Base-by-base conservation (phyloP, 2,888 invertebrate species). In the Phragmatobia fuliginosa region DNA sequence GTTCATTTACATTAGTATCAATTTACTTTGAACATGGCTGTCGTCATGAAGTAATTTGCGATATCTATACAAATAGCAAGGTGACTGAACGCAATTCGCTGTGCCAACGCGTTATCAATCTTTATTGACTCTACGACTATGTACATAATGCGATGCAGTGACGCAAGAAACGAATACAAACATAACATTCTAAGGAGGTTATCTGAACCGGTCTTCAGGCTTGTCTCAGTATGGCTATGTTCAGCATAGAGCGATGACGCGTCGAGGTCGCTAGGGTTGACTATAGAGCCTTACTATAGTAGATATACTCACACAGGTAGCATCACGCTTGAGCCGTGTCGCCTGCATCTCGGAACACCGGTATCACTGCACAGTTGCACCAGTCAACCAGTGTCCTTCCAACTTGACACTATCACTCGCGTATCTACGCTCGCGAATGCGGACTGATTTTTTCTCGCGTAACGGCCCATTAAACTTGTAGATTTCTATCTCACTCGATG, bases 401-500 rank as follows among this genome's bases (percentile, higher is more conserved):
- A 92, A 85, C 88, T 91, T 92, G 87, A 88, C 91, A 92, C 93
- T 94, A 94, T 94, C 94, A 94, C 94, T 93, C 92, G 90, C 93
- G 93, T 94, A 94, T 94, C 94, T 94, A 94, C 92, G 90, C 92
- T 93, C 90, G 94, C 94, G 94, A 95, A 95, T 94, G 94, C 92
- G 89, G 93, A 94, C 94, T 95, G 95, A 94, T 94, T 95, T 95
- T 95, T 95, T 94, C 94, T 92, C 94, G 91, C 92, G 93, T 93
- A 94, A 95, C 95, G 92, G 94, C 91, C 95, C 94, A 95, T 95
- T 95, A 95, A 95, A 94, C 93, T 94, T 92, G 94, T 93, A 92
- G 93, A 93, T 92, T 93, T 92, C 94, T 92, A 93, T 95, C 95
- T 94, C 95, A 86, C 94, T 95, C 95, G 88, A 83, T 83, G 83